Base-by-base conservation (phyloP, 1,140 invertebrate genomes). In the Ips typographus region DNA sequence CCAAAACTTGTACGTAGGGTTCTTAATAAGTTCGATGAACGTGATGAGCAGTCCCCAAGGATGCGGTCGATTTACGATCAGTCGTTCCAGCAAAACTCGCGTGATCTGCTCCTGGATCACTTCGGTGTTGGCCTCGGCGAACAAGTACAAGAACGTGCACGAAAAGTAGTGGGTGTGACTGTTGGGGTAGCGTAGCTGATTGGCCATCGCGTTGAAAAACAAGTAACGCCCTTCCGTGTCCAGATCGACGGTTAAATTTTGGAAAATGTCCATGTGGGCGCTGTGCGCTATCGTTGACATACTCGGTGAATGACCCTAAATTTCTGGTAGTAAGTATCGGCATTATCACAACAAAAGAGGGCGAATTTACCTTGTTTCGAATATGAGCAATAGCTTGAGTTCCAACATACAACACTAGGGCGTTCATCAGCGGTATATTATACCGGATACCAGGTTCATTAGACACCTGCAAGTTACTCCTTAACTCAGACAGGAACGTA, bases 131-230 rank as follows among this genome's bases (percentile, higher is more conserved):
- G 96, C 95, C 82, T 99, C 96, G n/a, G 93, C 93, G 82, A 99
- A 99, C 56, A 99, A 83, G 80, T 98, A 98, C 37, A 99, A 85
- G 2, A 99, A 85, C 5, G 94, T 94, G 80, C 96, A 98, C 74
- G 95, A 98, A 83, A 99, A 99, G 84, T 99, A 99, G 83, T 99
- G 96, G 1, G 98, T 99, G 81, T 99, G 97, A 75, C 95, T 98
- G 82, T 99, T 99, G 1, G 98, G 98, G 83, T 98, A 99, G 2
- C 98, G 87, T 73, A 99, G 83, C 78, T 99, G 98, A 84, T 99
- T 99, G 39, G 95, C 95, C 73, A 99, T 96, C 1, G 97, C 95
- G 82, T 99, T 99, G 74, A 99, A 85, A 82, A 99, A 98, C 73
- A 99, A 83, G 80, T 99, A 99, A 73, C 89, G 83, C 81, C 96